Conservation (phyloP, 1,140 invertebrate genomes). For the Pseudomyrmex gracilis region DNA sequence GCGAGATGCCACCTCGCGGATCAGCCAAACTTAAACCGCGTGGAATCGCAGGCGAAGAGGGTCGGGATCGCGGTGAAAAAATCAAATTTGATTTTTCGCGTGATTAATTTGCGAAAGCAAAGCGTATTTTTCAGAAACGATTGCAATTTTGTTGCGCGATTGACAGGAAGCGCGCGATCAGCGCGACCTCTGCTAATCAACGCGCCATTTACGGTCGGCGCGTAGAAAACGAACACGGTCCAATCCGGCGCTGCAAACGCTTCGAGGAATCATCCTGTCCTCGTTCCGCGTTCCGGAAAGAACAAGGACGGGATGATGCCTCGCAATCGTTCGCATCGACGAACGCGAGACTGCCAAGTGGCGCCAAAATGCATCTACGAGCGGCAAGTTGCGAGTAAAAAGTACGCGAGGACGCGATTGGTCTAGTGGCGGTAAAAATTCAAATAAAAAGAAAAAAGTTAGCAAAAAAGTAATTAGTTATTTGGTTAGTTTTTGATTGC, state of each 20-base stretch:
- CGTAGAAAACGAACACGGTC: not conserved
- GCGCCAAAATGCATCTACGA: not conserved
- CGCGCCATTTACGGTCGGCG: not conserved
- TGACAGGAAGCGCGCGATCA: not conserved
- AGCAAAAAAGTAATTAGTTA: not conserved
- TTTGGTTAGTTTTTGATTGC: not conserved
- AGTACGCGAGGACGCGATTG: not conserved
- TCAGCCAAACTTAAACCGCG: slow-evolving; percentile 54
- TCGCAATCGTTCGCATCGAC: too few species aligned
- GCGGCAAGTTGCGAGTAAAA: not conserved
- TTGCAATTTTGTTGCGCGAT: not conserved
- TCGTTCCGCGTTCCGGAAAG: too few species aligned
- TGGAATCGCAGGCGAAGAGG: not conserved
- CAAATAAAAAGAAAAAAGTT: not conserved
- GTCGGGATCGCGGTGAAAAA: slow-evolving; percentile 33
- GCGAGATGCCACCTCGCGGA: slow-evolving; percentile 71
- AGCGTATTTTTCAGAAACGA: not conserved
- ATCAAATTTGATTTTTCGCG: slow-evolving; percentile 47
- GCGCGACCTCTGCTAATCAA: slow-evolving; percentile 52
- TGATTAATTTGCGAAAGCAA: slow-evolving; percentile 54
- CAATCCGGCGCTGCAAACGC: too few species aligned
- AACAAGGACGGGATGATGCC: too few species aligned
- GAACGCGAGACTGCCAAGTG: not conserved
- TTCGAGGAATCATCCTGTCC: too few species aligned
- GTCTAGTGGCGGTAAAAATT: slow-evolving; percentile 13